A percentile compares a stretch with the other conserved stretches of the same genome.
These are phyloP conservation scores for Arothron firmamentum DNA, from an alignment of 2,113 vertebrate genomes.

Conservation along the genomic window DNA sequence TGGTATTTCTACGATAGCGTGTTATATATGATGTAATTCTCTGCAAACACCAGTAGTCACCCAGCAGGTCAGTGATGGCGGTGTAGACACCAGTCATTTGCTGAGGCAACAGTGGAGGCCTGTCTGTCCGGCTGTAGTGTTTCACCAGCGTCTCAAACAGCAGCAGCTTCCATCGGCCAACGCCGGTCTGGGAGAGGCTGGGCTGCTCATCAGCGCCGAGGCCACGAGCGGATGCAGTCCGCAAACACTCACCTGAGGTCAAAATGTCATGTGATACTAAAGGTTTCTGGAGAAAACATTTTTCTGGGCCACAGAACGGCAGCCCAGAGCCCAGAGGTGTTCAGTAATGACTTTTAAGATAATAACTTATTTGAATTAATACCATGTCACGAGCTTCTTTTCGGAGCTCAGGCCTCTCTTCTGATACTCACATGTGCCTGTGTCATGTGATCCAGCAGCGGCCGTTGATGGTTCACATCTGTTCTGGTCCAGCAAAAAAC, in stretches of 20 bases:
- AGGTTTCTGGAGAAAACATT: no score
- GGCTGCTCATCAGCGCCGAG: not conserved
- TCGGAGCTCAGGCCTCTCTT: not conserved
- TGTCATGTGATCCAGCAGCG: not conserved
- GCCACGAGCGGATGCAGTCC: not conserved
- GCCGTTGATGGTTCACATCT: conserved; percentile 6
- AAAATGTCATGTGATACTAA: no score
- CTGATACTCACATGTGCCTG: conserved; percentile 7
- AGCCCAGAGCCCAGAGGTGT: no score
- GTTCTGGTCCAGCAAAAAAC: conserved; percentile 67
- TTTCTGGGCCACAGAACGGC: no score
- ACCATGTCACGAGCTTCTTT: no score
- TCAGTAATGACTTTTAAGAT: no score
- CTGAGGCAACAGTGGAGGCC: conserved; percentile 78
- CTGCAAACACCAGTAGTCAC: conserved; percentile 54
- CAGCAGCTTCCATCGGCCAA: conserved; percentile 76
- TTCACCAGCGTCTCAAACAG: conserved; percentile 82
- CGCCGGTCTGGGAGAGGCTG: conserved; percentile 9
- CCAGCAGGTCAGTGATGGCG: conserved; percentile 85
- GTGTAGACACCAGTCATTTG: conserved; percentile 81
- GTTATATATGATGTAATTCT: not conserved
- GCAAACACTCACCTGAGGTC: not conserved
- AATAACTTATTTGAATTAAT: no score
- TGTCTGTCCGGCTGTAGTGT: conserved; percentile 80
- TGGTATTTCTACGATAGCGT: no score